A percentile compares a stretch with the other conserved stretches of the same genome.
Conservation (phyloP, 2,888 invertebrate genomes). For the Orthosia cruda region DNA sequence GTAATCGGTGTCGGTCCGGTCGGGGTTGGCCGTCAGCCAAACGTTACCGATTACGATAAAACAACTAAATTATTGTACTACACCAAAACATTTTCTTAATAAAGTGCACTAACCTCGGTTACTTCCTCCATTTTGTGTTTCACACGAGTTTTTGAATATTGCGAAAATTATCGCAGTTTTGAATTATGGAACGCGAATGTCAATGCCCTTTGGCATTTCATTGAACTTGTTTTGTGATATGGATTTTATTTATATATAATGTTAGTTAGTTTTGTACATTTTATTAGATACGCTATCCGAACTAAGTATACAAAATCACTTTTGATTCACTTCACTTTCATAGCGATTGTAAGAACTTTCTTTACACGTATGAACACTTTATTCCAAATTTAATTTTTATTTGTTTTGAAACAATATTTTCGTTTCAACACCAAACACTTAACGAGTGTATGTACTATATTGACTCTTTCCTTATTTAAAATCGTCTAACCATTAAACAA, state of each 20-base stretch:
- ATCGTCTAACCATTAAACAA: slow-evolving; percentile 7
- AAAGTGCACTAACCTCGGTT: slow-evolving; percentile 66
- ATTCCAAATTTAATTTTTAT: not conserved
- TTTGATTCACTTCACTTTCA: slow-evolving; percentile 3
- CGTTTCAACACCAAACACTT: slow-evolving; percentile 15
- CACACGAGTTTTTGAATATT: not conserved
- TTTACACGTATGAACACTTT: not conserved
- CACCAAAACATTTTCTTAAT: slow-evolving; percentile 42
- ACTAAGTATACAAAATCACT: not conserved
- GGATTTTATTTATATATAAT: not conserved
- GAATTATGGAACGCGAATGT: slow-evolving; percentile 25
- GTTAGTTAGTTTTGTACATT: not conserved
- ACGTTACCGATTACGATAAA: slow-evolving; percentile 57
- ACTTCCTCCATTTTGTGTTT: slow-evolving; percentile 59
- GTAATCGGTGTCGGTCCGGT: slow-evolving; percentile 36
- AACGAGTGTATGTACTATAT: not conserved
- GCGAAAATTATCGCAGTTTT: slow-evolving; percentile 15
- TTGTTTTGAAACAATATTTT: not conserved
- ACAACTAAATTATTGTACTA: slow-evolving; percentile 60
- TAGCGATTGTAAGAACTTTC: not conserved
- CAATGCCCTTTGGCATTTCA: slow-evolving; percentile 42
- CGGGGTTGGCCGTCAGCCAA: slow-evolving; percentile 63
- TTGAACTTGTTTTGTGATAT: slow-evolving; percentile 15
- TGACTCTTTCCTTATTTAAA: slow-evolving; percentile 16
- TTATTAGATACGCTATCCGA: not conserved